Conservation (phyloP, 2,797 vertebrate genomes). For the Aselliscus stoliczkanus region DNA sequence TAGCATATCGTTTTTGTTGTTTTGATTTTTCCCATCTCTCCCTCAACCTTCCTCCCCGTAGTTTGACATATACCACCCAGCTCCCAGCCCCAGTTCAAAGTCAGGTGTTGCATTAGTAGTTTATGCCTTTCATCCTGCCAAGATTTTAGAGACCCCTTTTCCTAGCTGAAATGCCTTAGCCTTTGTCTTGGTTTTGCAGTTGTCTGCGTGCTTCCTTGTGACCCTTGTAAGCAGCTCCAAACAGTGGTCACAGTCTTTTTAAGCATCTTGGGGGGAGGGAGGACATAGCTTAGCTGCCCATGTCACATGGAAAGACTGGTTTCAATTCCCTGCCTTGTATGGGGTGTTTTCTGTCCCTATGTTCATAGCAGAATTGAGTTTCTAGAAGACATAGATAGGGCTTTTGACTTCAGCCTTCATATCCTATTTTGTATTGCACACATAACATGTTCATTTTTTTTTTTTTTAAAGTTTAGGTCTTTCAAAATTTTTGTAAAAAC, state of each 20-base stretch:
- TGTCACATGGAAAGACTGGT: slow-evolving; percentile 32
- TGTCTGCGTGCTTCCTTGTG: slow-evolving; percentile 33
- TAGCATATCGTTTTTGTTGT: not conserved
- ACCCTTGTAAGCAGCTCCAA: slow-evolving; percentile 1
- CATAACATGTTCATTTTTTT: not conserved
- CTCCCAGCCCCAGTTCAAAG: not conserved
- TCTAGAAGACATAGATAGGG: not conserved
- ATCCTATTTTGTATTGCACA: not conserved
- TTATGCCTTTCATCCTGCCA: not conserved
- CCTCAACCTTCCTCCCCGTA: not conserved
- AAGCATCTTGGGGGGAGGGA: not conserved
- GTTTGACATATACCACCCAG: not conserved
- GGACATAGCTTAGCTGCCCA: not conserved
- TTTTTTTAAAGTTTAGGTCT: not conserved
- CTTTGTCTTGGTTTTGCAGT: slow-evolving; percentile 30
- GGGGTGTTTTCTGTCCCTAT: not conserved
- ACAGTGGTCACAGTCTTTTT: not conserved
- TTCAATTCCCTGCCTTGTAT: not conserved
- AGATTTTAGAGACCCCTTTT: not conserved
- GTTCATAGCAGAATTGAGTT: not conserved
- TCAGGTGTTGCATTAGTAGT: not conserved
- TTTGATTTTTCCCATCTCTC: not conserved
- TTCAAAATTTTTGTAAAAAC: slow-evolving; percentile 13
- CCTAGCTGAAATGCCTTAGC: not conserved
- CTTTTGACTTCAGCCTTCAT: not conserved